Evolutionary conservation across 2,888 invertebrate species (phyloP), one percentile per base, ranked within the genome.

Genomic region (Altica lythri): DNA sequence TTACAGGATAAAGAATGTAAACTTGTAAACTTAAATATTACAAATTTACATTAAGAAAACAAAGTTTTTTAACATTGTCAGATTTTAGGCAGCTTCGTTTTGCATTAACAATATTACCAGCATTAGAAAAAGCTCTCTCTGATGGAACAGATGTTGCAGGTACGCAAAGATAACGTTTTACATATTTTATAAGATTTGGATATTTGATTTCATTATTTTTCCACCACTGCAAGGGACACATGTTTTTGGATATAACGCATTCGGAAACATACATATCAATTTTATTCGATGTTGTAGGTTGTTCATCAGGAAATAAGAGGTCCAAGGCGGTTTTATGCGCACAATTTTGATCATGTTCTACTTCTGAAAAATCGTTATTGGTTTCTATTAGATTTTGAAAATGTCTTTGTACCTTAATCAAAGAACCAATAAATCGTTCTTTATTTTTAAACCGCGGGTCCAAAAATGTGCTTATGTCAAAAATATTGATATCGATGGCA

Each of bases 361-460:
- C 30, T 4, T 4, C 30, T 30, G n/a, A 9, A n/a, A 12, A n/a
- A n/a, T n/a, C 12, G 4, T 30, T n/a, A 30, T 9, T n/a, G 3
- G 30, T 6, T 30, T 30, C 12, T 30, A 22, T 56, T 30, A 49
- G 32, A 49, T 49, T 49, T 32, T 49, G 13, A 43, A 45, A 57
- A 35, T 35, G 18, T 46, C 14, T 37, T 53, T 53, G 4, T 30
- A 19, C 22, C 35, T 53, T 49, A 6, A 57, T 13, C 2, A 30
- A 30, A 40, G 55, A 37, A 25, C 57, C 50, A 19, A 40, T 40
- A 22, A 49, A 50, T 43, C 40, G 35, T 50, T 57, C 54, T 32
- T 45, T 54, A 37, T 55, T 55, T 54, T 57, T 54, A 34, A 50
- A 57, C 8, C 57, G 22, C 10, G 57, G 54, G 51, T 57, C 51